Evolutionary conservation across 2,888 invertebrate species (phyloP), one percentile per base, ranked within the genome.

Genomic region (Drosophila setosimentum): DNA sequence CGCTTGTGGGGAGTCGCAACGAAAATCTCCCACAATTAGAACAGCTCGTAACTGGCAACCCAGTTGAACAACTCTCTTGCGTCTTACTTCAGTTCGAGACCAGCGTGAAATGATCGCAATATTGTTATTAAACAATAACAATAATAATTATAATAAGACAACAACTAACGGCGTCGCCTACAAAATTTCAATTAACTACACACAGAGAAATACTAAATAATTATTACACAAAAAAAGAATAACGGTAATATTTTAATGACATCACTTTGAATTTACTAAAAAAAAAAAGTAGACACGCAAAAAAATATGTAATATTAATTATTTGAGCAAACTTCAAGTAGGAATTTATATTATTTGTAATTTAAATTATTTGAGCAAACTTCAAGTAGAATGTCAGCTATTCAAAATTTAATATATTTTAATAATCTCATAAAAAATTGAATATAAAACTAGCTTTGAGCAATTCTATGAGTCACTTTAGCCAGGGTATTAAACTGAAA

Each of bases 21-120:
- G 21, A 76, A 45, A 69, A 70, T 73, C 89, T 84, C 89, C 87
- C 84, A 84, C 89, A 86, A 89, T 89, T 80, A 76, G 80, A 77
- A 77, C 76, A 67, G 59, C 68, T 63, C 58, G 63, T 60, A 33
- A 53, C 65, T 35, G 35, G 37, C 45, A 59, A 51, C 48, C 27
- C 60, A 53, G 51, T 60, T 35, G 21, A 24, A 49, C n/a, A 54
- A 16, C 64, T 29, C 18, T 10, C 16, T 11, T 16, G 24, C 16
- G 18, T 11, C 18, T 11, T 21, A 6, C 57, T 13, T 18, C 32
- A 35, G 11, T 21, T 2, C 42, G 0, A 59, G 59, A 33, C 37
- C 58, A 58, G 51, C 68, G 64, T 64, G 51, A 51, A 64, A 55
- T 55, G 70, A 49, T 53, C 54, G 65, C 71, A 76, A 53, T 10